phyloP scores from a whole-genome alignment of 2,888 invertebrate genomes.

The Nebria brevicollis region DNA sequence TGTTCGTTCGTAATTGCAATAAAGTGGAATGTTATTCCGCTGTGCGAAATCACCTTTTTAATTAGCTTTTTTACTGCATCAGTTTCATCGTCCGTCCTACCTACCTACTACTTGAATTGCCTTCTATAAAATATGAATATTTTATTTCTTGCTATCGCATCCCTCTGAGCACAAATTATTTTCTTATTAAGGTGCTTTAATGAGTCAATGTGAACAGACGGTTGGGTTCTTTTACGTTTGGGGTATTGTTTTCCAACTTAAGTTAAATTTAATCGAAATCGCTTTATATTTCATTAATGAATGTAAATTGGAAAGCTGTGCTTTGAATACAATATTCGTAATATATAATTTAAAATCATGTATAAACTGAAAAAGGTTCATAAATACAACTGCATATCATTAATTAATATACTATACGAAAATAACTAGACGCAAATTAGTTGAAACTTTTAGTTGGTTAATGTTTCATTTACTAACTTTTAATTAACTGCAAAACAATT shows the following conservation, averaged over 20 bases:
- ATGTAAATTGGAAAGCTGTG: too few relatives aligned
- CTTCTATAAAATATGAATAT: slow-evolving; percentile 34
- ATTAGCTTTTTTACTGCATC: slow-evolving; percentile 38
- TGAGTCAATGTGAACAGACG: neutral
- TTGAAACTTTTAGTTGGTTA: too few relatives aligned
- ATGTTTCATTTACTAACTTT: too few relatives aligned
- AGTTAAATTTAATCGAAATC: too few relatives aligned
- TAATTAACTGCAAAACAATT: too few relatives aligned
- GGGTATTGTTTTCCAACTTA: neutral
- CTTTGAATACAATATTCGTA: too few relatives aligned
- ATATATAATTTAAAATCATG: too few relatives aligned
- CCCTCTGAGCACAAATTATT: neutral
- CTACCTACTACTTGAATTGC: slow-evolving; percentile 2
- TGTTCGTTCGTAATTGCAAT: slow-evolving; percentile 30
- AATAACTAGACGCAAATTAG: too few relatives aligned
- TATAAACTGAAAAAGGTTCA: too few relatives aligned
- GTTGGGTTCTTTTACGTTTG: neutral
- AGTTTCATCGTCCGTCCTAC: neutral
- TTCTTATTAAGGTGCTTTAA: neutral
- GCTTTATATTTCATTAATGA: too few relatives aligned
- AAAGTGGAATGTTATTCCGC: slow-evolving; percentile 34
- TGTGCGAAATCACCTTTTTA: slow-evolving; percentile 25
- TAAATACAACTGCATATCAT: too few relatives aligned
- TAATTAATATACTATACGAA: too few relatives aligned
- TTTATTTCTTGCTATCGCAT: neutral